Base-by-base conservation (phyloP, 2,888 invertebrate species). In the Andrena minutula region DNA sequence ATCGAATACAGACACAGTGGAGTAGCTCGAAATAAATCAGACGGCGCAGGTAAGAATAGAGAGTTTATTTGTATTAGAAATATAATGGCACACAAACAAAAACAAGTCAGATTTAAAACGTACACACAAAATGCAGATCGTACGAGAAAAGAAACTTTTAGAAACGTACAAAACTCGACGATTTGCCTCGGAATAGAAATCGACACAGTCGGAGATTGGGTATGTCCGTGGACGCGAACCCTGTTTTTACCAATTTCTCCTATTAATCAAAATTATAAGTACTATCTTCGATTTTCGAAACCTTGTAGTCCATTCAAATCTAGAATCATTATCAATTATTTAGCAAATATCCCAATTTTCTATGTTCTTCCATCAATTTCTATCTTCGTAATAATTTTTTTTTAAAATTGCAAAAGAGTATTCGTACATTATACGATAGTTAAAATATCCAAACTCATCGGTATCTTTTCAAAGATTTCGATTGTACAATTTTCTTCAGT, bases 1-100 rank as follows among this genome's bases (percentile, higher is more conserved):
- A 8, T 49, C 23, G 1, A 5, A 2, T 10, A 10, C 6, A 30
- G 2, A 1, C 4, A 2, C 60, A 75, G 68, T 41, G 20, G 68
- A 63, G 63, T 2, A 3, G 1, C 8, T 5, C 12, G 64, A 63
- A 58, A 70, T 78, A 58, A 73, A 20, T 68, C 47, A 68, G 80
- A 56, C 65, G 47, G 28, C 41, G n/a, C 78, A 51, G 71, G 71
- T 83, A 82, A 83, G 83, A 83, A 83, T 83, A 83, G 74, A 83
- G 74, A 68, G 63, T 83, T 83, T 83, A 83, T 83, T 83, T 63
- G 30, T 58, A 64, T 83, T 74, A 74, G 73, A 83, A 68, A 56
- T 79, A 79, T 72, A 78, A 71, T 65, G 80, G 79, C 53, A 75
- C 51, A 56, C 16, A 12, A 28, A 75, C 56, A 47, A 30, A 58